Base-by-base conservation (phyloP, 2,888 invertebrate genomes). In the Synanthedon vespiformis region DNA sequence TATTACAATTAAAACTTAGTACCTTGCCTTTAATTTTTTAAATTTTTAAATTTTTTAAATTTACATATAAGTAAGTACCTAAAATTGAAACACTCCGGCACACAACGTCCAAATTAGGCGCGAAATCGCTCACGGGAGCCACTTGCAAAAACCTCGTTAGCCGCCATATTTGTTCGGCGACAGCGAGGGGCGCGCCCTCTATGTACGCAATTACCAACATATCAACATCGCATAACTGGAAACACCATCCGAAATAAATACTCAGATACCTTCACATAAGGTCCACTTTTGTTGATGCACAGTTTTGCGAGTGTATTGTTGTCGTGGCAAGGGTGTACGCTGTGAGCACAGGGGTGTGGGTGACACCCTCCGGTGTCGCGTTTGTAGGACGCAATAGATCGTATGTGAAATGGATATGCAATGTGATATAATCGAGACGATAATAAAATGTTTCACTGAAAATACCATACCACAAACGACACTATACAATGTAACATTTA, bases 121-220 rank as follows among this genome's bases (percentile, higher is more conserved):
- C 83, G 84, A 85, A 85, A 85, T 80, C 80, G 78, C 72, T 80
- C 84, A 81, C 84, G 77, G 79, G 76, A 67, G 71, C 64, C 68
- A 66, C 73, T 76, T 78, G 78, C 81, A 83, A 82, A 84, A 85
- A 85, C 82, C 79, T 83, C 79, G 84, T 86, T 84, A 70, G 76
- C 75, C 75, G 86, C 86, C 86, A 86, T 86, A 73, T 86, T 86
- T 85, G 84, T 77, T 78, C 80, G 72, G 78, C 77, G 82, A 84
- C 85, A 82, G 77, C 67, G 71, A 74, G 80, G 80, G 84, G 81
- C 77, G 82, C 81, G 80, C 84, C 83, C 84, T 83, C 82, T 83
- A 84, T 85, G 74, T 84, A 48, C 48, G 22, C 48, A 48, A 16
- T 48, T 16, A 48, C 48, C 48, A 48, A 48, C 18, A 12, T 44